phyloP scores from a whole-genome alignment of 2,797 vertebrate species.

The Pseudotriccus pelzelni region DNA sequence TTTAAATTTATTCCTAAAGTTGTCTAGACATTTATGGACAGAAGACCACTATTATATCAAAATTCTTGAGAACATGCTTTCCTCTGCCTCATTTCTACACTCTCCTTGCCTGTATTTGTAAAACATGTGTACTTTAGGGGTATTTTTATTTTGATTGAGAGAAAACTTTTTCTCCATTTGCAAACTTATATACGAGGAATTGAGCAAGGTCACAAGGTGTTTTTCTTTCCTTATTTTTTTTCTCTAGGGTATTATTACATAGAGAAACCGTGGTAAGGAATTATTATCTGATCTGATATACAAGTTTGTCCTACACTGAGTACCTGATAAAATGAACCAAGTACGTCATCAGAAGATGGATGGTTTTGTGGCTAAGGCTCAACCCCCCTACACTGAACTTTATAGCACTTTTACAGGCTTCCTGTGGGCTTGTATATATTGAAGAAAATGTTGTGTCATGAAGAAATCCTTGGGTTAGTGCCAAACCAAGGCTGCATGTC shows the following conservation, averaged over 20 bases:
- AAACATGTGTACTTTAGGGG: background rate
- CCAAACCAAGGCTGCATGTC: background rate
- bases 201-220: background rate
- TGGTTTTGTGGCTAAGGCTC: background rate
- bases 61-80: background rate
- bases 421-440: background rate
- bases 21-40: background rate
- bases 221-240: background rate
- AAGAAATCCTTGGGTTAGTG: background rate
- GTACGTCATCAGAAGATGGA: background rate
- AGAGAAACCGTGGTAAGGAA: background rate
- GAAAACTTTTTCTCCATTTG: background rate
- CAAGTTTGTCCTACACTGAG: background rate
- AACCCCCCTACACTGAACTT: background rate
- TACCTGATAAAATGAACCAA: background rate
- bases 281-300: background rate
- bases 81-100: background rate
- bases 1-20: constrained; percentile 48
- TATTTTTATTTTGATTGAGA: background rate
- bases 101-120: background rate
- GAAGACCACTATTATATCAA: background rate
- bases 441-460: background rate
- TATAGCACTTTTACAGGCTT: background rate
- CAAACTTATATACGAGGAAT: background rate
- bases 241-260: background rate